Evolutionary conservation across 2,797 vertebrate genomes (phyloP), one percentile per base, ranked within the genome.

Genomic region (Muscicapa comitata): DNA sequence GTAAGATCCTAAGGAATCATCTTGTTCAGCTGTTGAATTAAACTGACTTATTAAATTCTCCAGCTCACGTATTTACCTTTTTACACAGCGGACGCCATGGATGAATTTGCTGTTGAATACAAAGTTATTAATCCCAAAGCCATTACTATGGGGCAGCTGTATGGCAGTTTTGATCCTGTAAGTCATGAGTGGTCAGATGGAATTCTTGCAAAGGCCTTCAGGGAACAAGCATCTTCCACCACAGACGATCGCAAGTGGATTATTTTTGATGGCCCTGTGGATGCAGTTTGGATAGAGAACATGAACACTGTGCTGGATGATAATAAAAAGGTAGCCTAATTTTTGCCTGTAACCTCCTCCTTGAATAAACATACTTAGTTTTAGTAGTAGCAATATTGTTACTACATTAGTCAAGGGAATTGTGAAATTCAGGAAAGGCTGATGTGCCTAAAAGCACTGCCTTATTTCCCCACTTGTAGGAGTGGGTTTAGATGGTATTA

Each of bases 221-320:
- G 99, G 67, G 96, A 99, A 13, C 99, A 99, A 94, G 99, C 99
- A 0, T 97, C 98, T 86, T 99, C 98, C 43, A 91, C 95, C 7
- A 98, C 98, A 17, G 98, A 99, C 0, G 81, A 98, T 82, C 96
- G 98, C 37, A 99, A 99, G 93, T 99, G 99, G 99, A 99, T 99
- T 93, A 87, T 99, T 93, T 99, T 99, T 96, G 99, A 99, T 91
- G 99, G 99, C 8, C 99, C 99, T 4, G 98, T 99, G 42, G 99
- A 99, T 95, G 99, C 99, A 29, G 98, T 99, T 84, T 99, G 99
- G 99, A 99, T 99, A 88, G 99, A 99, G 93, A 99, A 99, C 96
- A 99, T 99, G 99, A 99, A 99, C 94, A 99, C 99, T 15, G 99
- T 99, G 71, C 97, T 99, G 78, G 99, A 99, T 95, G 99, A 99